Evolutionary conservation across 2,797 vertebrate species (phyloP).

Genomic region (Tauraco hartlaubi): DNA sequence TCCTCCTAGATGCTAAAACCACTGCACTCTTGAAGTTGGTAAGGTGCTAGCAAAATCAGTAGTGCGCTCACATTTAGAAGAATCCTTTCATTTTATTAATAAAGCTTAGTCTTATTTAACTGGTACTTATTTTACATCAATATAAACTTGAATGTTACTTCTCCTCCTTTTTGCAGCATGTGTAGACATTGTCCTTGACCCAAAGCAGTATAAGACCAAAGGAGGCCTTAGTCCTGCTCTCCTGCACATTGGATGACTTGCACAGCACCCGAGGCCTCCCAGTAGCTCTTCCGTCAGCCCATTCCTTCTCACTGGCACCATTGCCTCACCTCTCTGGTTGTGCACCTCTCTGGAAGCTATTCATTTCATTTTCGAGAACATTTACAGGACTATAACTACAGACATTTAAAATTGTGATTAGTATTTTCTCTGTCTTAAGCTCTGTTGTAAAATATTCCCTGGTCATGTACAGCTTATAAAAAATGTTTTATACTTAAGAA

Average conservation of each 20-base stretch:
- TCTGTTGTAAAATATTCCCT: conserved; percentile 65
- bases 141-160: neutral
- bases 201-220: neutral
- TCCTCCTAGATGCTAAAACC: neutral
- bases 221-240: neutral
- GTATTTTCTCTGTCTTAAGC: conserved; percentile 68
- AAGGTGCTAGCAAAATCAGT: neutral
- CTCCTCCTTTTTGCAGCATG: neutral
- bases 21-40: neutral
- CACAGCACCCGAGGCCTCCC: neutral
- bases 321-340: neutral
- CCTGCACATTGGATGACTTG: neutral
- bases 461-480: conserved; percentile 68
- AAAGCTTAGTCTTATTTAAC: neutral
- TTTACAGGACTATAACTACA: conserved; percentile 64
- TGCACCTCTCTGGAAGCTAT: conserved; percentile 15
- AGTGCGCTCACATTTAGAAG: neutral
- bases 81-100: neutral
- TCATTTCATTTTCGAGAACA: conserved; percentile 27
- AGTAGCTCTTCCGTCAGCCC: neutral
- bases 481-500: conserved; percentile 67
- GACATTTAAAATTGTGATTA: conserved; percentile 73
- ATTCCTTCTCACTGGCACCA: conserved; percentile 12
- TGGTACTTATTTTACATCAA: neutral
- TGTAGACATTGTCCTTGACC: neutral